Evolutionary conservation across 2,797 vertebrate genomes (phyloP), one percentile per base, ranked within the genome.

Genomic region (Alfaro cultratus): DNA sequence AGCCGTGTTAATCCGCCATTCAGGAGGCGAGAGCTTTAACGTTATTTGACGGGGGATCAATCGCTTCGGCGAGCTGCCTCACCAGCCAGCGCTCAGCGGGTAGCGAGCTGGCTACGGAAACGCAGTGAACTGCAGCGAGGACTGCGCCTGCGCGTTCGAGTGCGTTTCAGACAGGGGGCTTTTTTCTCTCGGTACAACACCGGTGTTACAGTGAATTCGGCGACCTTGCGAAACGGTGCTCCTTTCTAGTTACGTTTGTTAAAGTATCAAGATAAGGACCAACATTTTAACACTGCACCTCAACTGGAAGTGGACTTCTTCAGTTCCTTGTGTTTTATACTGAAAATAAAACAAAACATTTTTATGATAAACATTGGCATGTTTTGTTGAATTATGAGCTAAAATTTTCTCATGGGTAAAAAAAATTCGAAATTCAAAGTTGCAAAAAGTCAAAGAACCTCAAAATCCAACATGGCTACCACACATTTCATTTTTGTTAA

Each of bases 101-200:
- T 89, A 91, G 90, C 92, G 81, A 45, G 57, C 79, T 73, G 88
- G 92, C 93, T 95, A 94, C 94, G 95, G 95, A 96, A 96, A 94
- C 94, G 92, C 93, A 92, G 93, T 76, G 74, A 93, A 75, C 93
- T 93, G 92, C 93, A 88, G 93, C 92, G 88, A 75, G 73, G 77
- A 91, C 26, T 92, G 95, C 87, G 95, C 86, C 79, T 95, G 95
- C 95, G 95, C 94, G 13, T 74, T 86, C 74, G 73, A 57, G 80
- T 79, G 85, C 93, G 94, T 94, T 95, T 95, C 95, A 96, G 96
- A 92, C 29, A 76, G 45, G 16, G 26, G 26, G 21, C 5, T 11
- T n/a, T 47, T 31, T 21, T n/a, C 9, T 12, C 15, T 11, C 7
- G 10, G 15, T 18, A 31, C 36, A 53, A 74, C 60, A 31, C 62